These are phyloP conservation scores for Therioaphis trifolii DNA, from an alignment of 2,888 invertebrate species.

Conservation along the genomic window DNA sequence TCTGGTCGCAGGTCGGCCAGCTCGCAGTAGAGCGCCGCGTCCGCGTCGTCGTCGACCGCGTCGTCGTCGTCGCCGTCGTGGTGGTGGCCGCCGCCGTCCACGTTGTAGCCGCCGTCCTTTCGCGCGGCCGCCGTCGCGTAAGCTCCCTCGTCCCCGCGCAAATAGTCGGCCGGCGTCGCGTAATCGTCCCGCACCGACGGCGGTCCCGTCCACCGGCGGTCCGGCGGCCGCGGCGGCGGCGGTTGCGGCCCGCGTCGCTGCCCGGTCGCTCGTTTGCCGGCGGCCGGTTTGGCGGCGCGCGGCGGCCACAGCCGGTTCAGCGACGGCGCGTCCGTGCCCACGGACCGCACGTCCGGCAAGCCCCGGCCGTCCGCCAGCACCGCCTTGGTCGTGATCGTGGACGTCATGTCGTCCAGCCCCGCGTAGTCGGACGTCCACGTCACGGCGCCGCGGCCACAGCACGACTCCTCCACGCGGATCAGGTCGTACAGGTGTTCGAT, in stretches of 20 bases:
- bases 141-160: conserved; percentile 64
- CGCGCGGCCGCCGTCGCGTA: no score
- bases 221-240: conserved; percentile 3
- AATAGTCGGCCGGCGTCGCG: conserved; percentile 70
- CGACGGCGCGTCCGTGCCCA: conserved; percentile 74
- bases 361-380: conserved; percentile 56
- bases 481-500: conserved; percentile 82
- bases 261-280: not conserved
- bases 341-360: conserved; percentile 65
- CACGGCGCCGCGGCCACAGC: conserved; percentile 70
- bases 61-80: conserved; percentile 72
- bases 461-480: conserved; percentile 78
- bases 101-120: not conserved
- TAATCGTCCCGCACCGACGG: conserved; percentile 69
- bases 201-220: conserved; percentile 55
- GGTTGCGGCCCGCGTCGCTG: not conserved
- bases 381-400: conserved; percentile 68
- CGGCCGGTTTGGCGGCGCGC: conserved; percentile 16
- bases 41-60: conserved; percentile 56
- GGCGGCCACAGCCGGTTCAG: conserved; percentile 73
- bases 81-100: conserved; percentile 72
- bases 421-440: not conserved
- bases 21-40: conserved; percentile 75
- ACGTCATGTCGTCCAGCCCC: conserved; percentile 64
- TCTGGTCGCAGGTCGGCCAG: conserved; percentile 70